phyloP scores from a whole-genome alignment of 2,888 invertebrate genomes.

The Phasia obesa region DNA sequence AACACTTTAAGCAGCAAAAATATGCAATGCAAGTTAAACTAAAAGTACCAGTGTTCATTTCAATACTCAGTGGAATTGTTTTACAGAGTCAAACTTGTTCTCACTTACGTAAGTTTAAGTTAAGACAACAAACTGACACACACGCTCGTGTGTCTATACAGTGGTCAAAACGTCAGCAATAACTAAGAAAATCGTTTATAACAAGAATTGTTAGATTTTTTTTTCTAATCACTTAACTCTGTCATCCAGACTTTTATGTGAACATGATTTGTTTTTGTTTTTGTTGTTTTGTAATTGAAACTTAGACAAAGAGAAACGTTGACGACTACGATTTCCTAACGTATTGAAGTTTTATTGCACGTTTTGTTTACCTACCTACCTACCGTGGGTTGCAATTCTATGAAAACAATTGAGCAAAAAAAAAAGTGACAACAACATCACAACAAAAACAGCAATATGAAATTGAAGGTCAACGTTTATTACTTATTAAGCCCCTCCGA shows the following conservation, averaged over 20 bases:
- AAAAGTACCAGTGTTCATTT: constrained; percentile 10
- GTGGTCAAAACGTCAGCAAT: constrained; percentile 57
- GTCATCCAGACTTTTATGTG: constrained; percentile 44
- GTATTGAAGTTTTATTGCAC: constrained; percentile 39
- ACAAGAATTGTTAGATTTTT: constrained; percentile 53
- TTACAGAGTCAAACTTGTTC: constrained; percentile 64
- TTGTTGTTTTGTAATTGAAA: constrained; percentile 42
- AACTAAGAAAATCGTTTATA: constrained; percentile 53
- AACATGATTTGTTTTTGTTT: constrained; percentile 39
- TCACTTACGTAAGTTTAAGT: constrained; percentile 67
- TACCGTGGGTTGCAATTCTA: constrained; percentile 63
- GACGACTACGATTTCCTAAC: constrained; percentile 40
- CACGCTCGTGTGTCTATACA: constrained; percentile 2
- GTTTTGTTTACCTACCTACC: constrained; percentile 39
- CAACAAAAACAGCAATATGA: constrained; percentile 41
- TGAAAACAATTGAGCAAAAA: constrained; percentile 6
- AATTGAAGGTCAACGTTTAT: constrained; percentile 68
- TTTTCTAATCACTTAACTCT: constrained; percentile 10
- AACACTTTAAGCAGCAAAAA: constrained; percentile 9
- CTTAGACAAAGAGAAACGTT: constrained; percentile 49
- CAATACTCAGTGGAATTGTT: constrained; percentile 61
- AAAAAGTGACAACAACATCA: constrained; percentile 33
- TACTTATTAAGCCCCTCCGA: constrained; percentile 47
- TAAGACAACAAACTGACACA: constrained; percentile 24
- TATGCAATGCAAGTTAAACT: constrained; percentile 16